Conservation (phyloP, 2,113 vertebrate species). For the Rattus rattus region DNA sequence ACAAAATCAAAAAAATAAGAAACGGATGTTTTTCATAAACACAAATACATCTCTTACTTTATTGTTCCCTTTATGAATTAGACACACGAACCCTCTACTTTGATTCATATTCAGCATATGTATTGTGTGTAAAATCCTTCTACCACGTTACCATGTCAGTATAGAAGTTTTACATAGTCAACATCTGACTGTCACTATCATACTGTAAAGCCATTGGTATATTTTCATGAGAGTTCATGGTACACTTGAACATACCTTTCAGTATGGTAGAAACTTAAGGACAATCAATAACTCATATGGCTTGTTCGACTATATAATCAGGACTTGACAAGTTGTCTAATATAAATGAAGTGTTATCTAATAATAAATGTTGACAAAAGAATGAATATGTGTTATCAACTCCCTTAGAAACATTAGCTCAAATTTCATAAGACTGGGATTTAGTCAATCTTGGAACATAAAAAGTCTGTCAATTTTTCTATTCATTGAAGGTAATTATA, state of each 20-base stretch:
- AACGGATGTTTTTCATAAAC: background rate
- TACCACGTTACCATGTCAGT: background rate
- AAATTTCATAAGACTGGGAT: background rate
- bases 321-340: background rate
- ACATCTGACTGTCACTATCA: no score
- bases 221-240: background rate
- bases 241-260: no score
- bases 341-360: background rate
- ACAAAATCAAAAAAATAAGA: background rate
- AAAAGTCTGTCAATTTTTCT: background rate
- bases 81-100: background rate
- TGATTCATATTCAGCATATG: background rate
- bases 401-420: background rate
- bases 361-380: background rate
- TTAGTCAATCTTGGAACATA: background rate
- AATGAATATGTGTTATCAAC: background rate
- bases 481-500: background rate
- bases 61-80: background rate
- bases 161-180: background rate
- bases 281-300: background rate
- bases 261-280: background rate
- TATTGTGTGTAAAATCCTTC: background rate
- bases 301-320: background rate
- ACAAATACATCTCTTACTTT: background rate
- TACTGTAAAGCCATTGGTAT: background rate